These are phyloP conservation scores for Amblyteles armatorius DNA, from an alignment of 2,888 invertebrate genomes.

Conservation along the genomic window DNA sequence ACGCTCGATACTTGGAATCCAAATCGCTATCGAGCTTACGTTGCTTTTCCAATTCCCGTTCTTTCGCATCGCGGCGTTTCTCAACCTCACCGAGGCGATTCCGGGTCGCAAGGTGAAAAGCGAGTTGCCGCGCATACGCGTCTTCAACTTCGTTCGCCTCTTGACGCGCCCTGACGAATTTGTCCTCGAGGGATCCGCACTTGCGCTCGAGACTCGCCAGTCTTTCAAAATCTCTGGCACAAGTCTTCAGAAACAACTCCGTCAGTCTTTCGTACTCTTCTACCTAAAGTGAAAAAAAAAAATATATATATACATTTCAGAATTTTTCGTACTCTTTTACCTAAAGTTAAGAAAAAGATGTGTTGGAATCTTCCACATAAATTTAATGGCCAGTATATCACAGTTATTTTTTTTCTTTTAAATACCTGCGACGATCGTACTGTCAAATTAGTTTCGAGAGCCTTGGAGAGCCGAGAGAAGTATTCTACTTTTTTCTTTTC, in stretches of 20 bases:
- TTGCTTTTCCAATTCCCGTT: constrained; percentile 93
- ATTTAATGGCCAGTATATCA: neutral
- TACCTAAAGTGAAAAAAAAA: constrained; percentile 84
- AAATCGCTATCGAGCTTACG: constrained; percentile 90
- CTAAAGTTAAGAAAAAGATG: constrained; percentile 71
- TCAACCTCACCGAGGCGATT: constrained; percentile 95
- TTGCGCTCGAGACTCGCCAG: constrained; percentile 96
- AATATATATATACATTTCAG: too few relatives aligned
- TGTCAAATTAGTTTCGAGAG: constrained; percentile 88
- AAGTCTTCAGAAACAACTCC: constrained; percentile 94
- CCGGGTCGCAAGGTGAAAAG: constrained; percentile 91
- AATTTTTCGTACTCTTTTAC: constrained; percentile 93
- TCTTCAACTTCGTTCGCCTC: constrained; percentile 93
- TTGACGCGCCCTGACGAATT: constrained; percentile 94
- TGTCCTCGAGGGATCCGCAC: constrained; percentile 97
- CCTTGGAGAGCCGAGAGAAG: constrained; percentile 91
- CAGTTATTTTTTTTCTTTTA: neutral
- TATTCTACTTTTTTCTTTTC: constrained; percentile 90
- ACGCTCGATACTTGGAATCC: constrained; percentile 90
- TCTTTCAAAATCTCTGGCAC: constrained; percentile 94
- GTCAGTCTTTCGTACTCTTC: constrained; percentile 96
- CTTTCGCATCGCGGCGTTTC: constrained; percentile 94
- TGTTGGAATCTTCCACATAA: too few relatives aligned
- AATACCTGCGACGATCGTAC: constrained; percentile 94
- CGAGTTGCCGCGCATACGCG: constrained; percentile 93